Conservation (phyloP, 2,888 invertebrate genomes). For the Hedychridium roseum region DNA sequence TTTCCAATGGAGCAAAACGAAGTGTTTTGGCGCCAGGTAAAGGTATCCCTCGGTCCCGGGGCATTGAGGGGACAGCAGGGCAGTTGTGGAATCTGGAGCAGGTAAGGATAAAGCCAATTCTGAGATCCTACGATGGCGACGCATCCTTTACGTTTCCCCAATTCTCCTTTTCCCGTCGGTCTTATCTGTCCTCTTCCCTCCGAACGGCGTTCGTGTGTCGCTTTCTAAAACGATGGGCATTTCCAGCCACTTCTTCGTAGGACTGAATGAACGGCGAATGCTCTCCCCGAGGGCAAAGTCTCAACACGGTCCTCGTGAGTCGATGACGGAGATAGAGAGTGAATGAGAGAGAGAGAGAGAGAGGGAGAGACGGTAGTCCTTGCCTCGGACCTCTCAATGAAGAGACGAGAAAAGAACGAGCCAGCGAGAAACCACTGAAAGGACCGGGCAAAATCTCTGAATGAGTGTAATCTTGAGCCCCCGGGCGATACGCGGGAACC, state of each 20-base stretch:
- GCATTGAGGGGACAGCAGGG: neutral
- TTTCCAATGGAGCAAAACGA: neutral
- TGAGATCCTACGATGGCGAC: no score
- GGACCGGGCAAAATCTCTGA: conserved; percentile 50
- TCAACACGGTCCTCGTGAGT: conserved; percentile 14
- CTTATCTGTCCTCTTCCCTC: no score
- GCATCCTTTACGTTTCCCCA: no score
- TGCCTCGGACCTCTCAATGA: conserved; percentile 27
- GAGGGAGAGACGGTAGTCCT: neutral
- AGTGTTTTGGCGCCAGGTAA: neutral
- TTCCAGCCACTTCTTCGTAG: conserved; percentile 7
- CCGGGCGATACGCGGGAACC: conserved; percentile 21
- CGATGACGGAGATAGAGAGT: neutral
- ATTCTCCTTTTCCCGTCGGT: no score
- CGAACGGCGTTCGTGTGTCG: no score
- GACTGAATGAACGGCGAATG: conserved; percentile 40
- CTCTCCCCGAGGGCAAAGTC: conserved; percentile 28
- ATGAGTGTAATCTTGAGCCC: conserved; percentile 57
- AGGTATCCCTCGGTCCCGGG: neutral
- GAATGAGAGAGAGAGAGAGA: conserved; percentile 14
- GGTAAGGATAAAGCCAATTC: no score
- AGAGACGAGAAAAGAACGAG: conserved; percentile 11
- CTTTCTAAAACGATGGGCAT: no score
- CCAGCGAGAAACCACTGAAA: conserved; percentile 22
- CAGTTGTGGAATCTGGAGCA: neutral